phyloP scores from a whole-genome alignment of 1,140 invertebrate species.

The Drosophila lacteicornis region DNA sequence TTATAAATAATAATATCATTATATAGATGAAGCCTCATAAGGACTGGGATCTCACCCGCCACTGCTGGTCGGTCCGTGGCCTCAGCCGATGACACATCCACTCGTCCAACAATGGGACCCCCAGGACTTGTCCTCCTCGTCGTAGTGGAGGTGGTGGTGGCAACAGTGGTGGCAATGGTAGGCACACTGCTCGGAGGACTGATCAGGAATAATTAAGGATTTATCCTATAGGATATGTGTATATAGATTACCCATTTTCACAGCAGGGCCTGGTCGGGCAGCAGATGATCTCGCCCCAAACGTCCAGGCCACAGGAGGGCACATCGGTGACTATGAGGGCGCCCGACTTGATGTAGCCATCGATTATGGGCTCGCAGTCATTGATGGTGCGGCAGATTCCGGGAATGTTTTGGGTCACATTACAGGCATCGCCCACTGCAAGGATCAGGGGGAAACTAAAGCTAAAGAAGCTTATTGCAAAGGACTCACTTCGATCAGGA shows the following conservation, averaged over 20 bases:
- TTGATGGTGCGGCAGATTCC: slow-evolving; percentile 47
- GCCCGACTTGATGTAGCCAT: slow-evolving; percentile 50
- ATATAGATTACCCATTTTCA: slow-evolving; percentile 12
- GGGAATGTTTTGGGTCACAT: slow-evolving; percentile 23
- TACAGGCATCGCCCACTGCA: slow-evolving; percentile 55
- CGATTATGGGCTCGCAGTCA: slow-evolving; percentile 50
- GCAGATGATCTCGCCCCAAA: slow-evolving; percentile 70
- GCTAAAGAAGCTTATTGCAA: too few relatives aligned
- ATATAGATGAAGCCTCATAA: too few relatives aligned
- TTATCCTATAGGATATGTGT: background rate
- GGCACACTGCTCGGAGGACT: background rate
- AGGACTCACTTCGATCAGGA: background rate
- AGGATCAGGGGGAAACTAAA: background rate
- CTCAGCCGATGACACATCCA: slow-evolving; percentile 7
- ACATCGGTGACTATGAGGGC: slow-evolving; percentile 35
- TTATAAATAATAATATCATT: too few relatives aligned
- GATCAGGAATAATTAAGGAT: background rate
- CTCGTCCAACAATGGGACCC: background rate
- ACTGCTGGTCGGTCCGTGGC: slow-evolving; percentile 13
- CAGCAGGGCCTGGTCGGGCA: slow-evolving; percentile 63
- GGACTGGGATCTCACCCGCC: background rate
- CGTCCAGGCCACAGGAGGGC: slow-evolving; percentile 59
- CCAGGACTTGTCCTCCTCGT: background rate
- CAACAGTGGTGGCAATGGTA: background rate
- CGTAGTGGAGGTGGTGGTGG: slow-evolving; percentile 2